These are phyloP conservation scores for Rhabdornis inornatus DNA, from an alignment of 2,113 vertebrate genomes.

Conservation along the genomic window DNA sequence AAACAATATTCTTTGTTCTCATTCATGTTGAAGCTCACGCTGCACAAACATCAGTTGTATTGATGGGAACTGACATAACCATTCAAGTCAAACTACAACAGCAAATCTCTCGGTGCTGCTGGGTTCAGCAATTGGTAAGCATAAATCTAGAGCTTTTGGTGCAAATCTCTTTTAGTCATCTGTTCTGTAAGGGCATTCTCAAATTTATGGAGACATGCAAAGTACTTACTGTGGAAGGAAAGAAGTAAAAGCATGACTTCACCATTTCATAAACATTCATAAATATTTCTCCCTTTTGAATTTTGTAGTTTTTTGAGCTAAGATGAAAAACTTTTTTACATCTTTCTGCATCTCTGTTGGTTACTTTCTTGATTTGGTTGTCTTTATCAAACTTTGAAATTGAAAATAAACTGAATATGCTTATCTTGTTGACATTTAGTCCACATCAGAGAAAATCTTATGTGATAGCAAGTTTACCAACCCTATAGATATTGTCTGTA, in stretches of 20 bases:
- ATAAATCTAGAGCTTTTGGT: slow-evolving; percentile 17
- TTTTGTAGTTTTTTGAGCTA: not conserved
- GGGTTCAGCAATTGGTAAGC: not conserved
- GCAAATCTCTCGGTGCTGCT: slow-evolving; percentile 17
- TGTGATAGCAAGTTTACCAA: not conserved
- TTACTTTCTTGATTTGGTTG: not conserved
- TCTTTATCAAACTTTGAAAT: not conserved
- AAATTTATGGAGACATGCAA: not conserved
- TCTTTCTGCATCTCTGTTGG: not conserved
- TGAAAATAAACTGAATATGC: not conserved
- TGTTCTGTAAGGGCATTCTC: not conserved
- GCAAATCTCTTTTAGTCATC: not conserved
- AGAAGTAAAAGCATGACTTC: not conserved
- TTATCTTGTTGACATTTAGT: not conserved
- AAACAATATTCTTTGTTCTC: not conserved
- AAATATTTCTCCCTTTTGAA: not conserved
- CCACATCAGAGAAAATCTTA: not conserved
- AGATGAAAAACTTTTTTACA: not conserved
- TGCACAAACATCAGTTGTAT: not conserved
- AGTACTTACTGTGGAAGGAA: not conserved
- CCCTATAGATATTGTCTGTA: not conserved
- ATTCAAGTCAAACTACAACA: not conserved
- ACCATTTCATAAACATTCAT: not conserved
- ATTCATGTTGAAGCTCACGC: not conserved
- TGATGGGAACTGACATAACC: slow-evolving; percentile 16